Conservation (phyloP, 37 sponge, comb jelly and placozoan species). For the Haliclona indistincta region DNA sequence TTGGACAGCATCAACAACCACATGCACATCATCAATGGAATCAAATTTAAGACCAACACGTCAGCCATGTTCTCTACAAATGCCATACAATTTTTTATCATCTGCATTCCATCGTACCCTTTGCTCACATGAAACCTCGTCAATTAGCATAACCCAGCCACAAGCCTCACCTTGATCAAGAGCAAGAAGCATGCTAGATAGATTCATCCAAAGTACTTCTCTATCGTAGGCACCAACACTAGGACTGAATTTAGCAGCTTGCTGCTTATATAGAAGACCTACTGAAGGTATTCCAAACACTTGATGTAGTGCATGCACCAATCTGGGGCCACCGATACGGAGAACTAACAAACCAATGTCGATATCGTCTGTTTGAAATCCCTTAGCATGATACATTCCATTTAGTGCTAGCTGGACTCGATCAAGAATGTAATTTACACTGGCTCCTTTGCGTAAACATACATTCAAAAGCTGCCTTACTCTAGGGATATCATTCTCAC, state of each 20-base stretch:
- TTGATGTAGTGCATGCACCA: neutral
- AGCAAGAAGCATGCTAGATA: too few species aligned
- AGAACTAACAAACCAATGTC: neutral
- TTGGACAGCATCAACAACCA: neutral
- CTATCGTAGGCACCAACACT: too few species aligned
- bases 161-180: too few species aligned
- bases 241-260: neutral
- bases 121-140: neutral
- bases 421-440: too few species aligned
- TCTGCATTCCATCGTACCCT: neutral
- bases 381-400: slow-evolving; percentile 7
- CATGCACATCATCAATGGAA: neutral
- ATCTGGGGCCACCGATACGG: neutral
- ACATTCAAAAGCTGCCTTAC: too few species aligned
- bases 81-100: neutral
- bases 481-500: too few species aligned
- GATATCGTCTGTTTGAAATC: neutral
- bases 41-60: neutral
- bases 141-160: neutral
- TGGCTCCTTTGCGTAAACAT: too few species aligned
- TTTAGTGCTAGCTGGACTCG: too few species aligned
- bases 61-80: neutral
- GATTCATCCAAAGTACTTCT: too few species aligned
- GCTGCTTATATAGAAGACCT: neutral
- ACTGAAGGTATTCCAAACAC: neutral